These are phyloP conservation scores for Crotophaga sulcirostris DNA, from an alignment of 2,113 vertebrate species.

Conservation along the genomic window DNA sequence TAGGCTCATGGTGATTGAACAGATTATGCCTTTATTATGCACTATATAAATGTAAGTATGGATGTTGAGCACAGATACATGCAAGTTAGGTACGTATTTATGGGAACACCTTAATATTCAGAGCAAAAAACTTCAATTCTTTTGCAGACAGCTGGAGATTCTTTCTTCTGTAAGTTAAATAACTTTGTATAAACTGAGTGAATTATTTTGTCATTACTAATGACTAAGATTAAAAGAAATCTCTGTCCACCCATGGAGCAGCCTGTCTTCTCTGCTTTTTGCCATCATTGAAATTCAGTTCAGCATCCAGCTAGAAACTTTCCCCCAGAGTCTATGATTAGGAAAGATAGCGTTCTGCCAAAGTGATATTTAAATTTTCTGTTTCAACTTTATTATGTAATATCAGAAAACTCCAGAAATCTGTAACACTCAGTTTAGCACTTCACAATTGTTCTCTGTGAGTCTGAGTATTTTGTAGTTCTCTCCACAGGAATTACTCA, in stretches of 20 bases:
- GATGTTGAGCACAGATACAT: neutral
- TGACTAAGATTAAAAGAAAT: neutral
- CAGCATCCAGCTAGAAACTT: neutral
- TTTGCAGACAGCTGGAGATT: neutral
- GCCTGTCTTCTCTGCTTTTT: neutral
- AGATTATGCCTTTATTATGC: neutral
- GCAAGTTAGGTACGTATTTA: neutral
- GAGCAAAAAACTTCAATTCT: neutral
- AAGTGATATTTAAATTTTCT: neutral
- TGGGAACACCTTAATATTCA: neutral
- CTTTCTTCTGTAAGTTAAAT: neutral
- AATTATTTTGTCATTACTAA: constrained; percentile 5
- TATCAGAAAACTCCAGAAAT: constrained; percentile 6
- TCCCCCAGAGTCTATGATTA: neutral
- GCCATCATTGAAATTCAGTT: neutral
- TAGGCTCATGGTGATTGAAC: neutral
- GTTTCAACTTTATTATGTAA: constrained; percentile 13
- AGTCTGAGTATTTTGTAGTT: neutral
- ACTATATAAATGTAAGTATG: neutral
- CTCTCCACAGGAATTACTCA: constrained; percentile 1
- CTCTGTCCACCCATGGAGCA: neutral
- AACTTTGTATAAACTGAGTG: neutral
- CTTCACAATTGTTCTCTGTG: neutral
- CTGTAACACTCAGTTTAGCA: neutral
- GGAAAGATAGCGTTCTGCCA: neutral